These are phyloP conservation scores for Xylophagus ater DNA, from an alignment of 2,888 invertebrate genomes.

Conservation along the genomic window DNA sequence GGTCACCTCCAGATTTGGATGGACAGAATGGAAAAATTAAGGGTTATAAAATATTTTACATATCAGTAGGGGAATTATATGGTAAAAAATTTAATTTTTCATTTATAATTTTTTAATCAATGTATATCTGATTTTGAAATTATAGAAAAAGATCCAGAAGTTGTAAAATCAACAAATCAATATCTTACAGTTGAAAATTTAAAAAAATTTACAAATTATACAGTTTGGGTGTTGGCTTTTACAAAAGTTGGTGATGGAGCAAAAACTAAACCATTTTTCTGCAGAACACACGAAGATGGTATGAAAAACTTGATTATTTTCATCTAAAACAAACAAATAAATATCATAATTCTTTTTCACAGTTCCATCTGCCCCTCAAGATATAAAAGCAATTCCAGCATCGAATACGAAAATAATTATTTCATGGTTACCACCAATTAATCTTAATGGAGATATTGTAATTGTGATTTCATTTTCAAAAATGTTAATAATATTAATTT, in stretches of 20 bases:
- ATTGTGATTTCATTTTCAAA: too few species aligned
- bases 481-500: too few species aligned
- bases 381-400: constrained; percentile 81
- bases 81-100: constrained; percentile 43
- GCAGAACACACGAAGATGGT: constrained; percentile 86
- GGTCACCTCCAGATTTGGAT: constrained; percentile 70
- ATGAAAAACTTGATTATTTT: too few species aligned
- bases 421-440: constrained; percentile 79
- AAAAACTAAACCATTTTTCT: constrained; percentile 69
- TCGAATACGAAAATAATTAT: constrained; percentile 75
- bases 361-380: constrained; percentile 83
- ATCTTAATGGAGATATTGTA: constrained; percentile 72
- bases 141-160: constrained; percentile 59
- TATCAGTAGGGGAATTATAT: constrained; percentile 67
- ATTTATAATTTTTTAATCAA: constrained; percentile 9
- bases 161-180: constrained; percentile 51
- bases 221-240: constrained; percentile 78
- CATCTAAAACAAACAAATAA: neutral
- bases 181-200: constrained; percentile 54
- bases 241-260: constrained; percentile 85
- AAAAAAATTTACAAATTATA: constrained; percentile 82
- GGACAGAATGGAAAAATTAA: constrained; percentile 77
- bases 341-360: constrained; percentile 23
- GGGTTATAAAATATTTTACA: constrained; percentile 74
- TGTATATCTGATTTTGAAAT: constrained; percentile 9